Evolutionary conservation across 2,888 invertebrate species (phyloP), one percentile per base, ranked within the genome.

Genomic region (Auanema sp.): DNA sequence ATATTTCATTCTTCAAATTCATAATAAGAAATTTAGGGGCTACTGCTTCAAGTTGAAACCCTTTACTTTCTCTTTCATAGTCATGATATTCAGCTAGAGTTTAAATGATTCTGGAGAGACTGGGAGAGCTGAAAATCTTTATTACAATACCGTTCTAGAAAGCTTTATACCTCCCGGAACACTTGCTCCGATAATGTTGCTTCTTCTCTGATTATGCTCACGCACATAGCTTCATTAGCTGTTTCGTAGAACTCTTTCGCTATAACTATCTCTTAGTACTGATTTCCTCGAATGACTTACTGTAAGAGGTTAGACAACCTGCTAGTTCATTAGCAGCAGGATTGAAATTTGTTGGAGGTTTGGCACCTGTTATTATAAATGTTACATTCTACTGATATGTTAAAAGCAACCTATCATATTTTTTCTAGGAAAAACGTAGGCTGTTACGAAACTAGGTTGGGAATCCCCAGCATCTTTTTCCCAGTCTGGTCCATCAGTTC

Each of bases 271-370:
- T n/a, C n/a, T 43, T 25, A 50, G 47, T 24, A 52, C 11, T 40
- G 43, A 41, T 12, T 50, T 23, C 12, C 5, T 47, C 47, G 47
- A 16, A 47, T 10, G 44, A 51, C 68, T 59, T 63, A 69, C 82
- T 79, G 66, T 83, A 83, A 3, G 79, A 68, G 8, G 82, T 79
- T 14, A 83, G 60, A 62, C 79, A 77, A 3, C 83, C 83, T 4
- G 80, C 81, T n/a, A 83, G 65, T 63, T 83, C 83, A 56, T 76
- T 69, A 0, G 83, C 78, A 10, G 83, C 83, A 2, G 83, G 82
- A 66, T 76, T 78, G 71, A 83, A 83, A 55, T 75, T 79, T 10
- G 71, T 77, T 10, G 75, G 72, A 10, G 80, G 81, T 60, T 80
- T 80, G 1, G 80, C 78, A 23, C 82, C 80, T 60, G 66, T 14